phyloP scores from a whole-genome alignment of 1,140 invertebrate species.

The Physella acuta region DNA sequence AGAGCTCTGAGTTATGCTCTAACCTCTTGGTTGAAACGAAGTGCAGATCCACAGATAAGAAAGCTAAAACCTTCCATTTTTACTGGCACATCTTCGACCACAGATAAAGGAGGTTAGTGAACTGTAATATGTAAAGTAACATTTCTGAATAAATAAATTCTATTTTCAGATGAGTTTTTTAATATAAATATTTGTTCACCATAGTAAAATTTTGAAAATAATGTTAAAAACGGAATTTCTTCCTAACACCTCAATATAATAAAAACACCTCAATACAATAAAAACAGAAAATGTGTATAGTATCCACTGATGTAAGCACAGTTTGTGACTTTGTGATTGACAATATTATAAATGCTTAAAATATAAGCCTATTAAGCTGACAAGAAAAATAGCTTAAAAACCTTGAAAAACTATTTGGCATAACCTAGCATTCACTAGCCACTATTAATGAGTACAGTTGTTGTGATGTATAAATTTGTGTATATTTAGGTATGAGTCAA shows the following conservation, averaged over 20 bases:
- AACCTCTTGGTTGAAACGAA: conserved; percentile 27
- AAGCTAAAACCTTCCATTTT: conserved; percentile 24
- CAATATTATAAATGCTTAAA: not conserved
- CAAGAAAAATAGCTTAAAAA: too few relatives aligned
- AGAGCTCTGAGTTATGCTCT: conserved; percentile 28
- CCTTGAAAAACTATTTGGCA: too few relatives aligned
- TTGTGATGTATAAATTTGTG: not conserved
- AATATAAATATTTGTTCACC: not conserved
- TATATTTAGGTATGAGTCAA: not conserved
- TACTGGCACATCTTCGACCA: conserved; percentile 27
- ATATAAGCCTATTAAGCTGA: not conserved
- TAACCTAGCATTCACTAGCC: not conserved
- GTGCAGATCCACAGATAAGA: conserved; percentile 4
- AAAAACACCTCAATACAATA: not conserved
- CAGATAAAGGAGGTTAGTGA: conserved; percentile 33
- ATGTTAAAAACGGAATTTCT: too few relatives aligned
- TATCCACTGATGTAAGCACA: not conserved
- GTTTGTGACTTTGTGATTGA: not conserved
- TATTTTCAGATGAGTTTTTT: not conserved
- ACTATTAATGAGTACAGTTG: not conserved
- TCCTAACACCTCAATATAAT: not conserved
- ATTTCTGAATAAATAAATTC: not conserved
- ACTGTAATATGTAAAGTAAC: not conserved
- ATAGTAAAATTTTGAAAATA: not conserved
- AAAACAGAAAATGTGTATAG: not conserved